Evolutionary conservation across 2,797 vertebrate genomes (phyloP), one percentile per base, ranked within the genome.

Genomic region (Anniella stebbinsi): DNA sequence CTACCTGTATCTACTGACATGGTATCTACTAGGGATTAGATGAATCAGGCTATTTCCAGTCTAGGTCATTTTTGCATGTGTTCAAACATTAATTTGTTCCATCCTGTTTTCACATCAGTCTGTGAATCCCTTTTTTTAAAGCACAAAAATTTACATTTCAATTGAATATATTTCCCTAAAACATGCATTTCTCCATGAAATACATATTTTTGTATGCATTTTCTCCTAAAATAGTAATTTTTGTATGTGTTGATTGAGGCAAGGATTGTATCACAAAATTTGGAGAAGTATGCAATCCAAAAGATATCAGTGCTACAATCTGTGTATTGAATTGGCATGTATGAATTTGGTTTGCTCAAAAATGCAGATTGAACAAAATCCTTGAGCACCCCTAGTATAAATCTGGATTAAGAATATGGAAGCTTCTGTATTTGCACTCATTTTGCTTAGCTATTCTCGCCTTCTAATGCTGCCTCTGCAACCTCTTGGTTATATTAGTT

Each of bases 401-500:
- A 41, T 18, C 76, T 67, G 45, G 38, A 85, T 8, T 11, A 84
- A 76, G 69, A 13, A 78, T 18, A 36, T 75, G 45, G 9, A 60
- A 70, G 23, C 23, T 78, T 8, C 23, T 85, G 6, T 87, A 1
- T 87, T 89, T 93, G 45, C 45, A 3, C 45, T 23, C 23, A 54
- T 63, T 0, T 1, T 48, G 13, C 82, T 92, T 73, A 30, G 57
- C 48, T 2, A 13, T 87, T 88, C 17, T 86, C 87, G 80, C 0
- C 0, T 75, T 70, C 38, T 80, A 88, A 30, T 21, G 80, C 92
- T 92, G 86, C 8, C 54, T 84, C 51, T 15, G 33, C 48, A 57
- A 67, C 21, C 1, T 82, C 18, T 93, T 66, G 78, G 33, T 92
- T 88, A 51, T 36, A 28, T 88, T 33, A 91, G 38, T 28, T 15